phyloP scores from a whole-genome alignment of 2,797 vertebrate species.

The Acipenser oxyrinchus region DNA sequence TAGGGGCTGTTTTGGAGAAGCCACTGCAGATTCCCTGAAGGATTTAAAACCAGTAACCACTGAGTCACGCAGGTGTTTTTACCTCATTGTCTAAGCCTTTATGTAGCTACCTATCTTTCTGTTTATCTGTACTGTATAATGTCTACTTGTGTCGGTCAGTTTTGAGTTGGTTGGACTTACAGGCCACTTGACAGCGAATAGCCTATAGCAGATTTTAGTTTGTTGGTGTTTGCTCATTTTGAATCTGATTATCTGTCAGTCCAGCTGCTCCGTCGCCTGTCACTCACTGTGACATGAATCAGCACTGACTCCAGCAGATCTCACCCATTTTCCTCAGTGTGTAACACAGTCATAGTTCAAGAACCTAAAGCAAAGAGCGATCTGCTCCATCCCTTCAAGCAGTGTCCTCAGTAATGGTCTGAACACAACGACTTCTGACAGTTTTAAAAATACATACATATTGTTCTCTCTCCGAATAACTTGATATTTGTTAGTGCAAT shows the following conservation, averaged over 20 bases:
- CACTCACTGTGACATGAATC: slow-evolving; percentile 64
- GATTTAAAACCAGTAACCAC: too few relatives aligned
- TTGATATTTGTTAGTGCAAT: too few relatives aligned
- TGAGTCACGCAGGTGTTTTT: too few relatives aligned
- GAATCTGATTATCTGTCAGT: slow-evolving; percentile 43
- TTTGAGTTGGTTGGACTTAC: not conserved
- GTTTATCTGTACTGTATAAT: too few relatives aligned
- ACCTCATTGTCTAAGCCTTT: too few relatives aligned
- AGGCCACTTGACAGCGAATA: slow-evolving; percentile 42
- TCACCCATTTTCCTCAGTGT: slow-evolving; percentile 49
- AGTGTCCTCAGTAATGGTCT: not conserved
- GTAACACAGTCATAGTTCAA: slow-evolving; percentile 42
- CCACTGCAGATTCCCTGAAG: too few relatives aligned
- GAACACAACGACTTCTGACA: slow-evolving; percentile 5
- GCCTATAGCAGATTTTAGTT: slow-evolving; percentile 55
- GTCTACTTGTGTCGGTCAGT: not conserved
- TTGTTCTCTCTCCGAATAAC: too few relatives aligned
- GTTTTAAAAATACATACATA: not conserved
- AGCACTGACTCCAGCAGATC: slow-evolving; percentile 50
- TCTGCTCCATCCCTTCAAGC: slow-evolving; percentile 14
- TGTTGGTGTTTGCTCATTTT: slow-evolving; percentile 30
- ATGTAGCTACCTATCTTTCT: too few relatives aligned
- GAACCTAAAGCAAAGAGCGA: slow-evolving; percentile 31
- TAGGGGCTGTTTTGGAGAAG: too few relatives aligned
- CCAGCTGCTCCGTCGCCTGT: slow-evolving; percentile 65